These are phyloP conservation scores for Polymixis flavicincta DNA, from an alignment of 2,888 invertebrate species.

Conservation along the genomic window DNA sequence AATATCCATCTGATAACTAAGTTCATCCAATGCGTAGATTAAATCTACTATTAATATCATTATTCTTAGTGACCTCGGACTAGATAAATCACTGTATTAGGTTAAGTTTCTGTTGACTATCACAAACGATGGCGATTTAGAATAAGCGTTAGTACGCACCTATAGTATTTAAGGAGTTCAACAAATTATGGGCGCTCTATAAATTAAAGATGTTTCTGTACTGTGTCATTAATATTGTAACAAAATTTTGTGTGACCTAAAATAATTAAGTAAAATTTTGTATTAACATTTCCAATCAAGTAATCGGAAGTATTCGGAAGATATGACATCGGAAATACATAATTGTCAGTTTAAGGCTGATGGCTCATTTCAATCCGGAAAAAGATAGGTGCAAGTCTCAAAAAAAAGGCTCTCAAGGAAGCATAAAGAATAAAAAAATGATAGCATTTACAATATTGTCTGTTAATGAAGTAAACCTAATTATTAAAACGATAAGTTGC, in stretches of 20 bases:
- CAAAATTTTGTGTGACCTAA: slow-evolving; percentile 14
- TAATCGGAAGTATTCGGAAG: slow-evolving; percentile 38
- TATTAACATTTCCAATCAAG: slow-evolving; percentile 36
- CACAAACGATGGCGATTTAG: slow-evolving; percentile 63
- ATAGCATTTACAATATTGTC: slow-evolving; percentile 71
- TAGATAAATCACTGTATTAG: slow-evolving; percentile 79
- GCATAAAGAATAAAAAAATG: slow-evolving; percentile 47
- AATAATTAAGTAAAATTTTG: slow-evolving; percentile 11
- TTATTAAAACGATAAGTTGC: slow-evolving; percentile 57
- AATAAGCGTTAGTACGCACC: slow-evolving; percentile 70
- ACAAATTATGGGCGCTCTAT: slow-evolving; percentile 44
- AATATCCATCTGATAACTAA: slow-evolving; percentile 71
- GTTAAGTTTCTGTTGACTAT: slow-evolving; percentile 74
- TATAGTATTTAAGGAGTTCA: slow-evolving; percentile 58
- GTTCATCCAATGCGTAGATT: slow-evolving; percentile 79
- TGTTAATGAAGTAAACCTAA: slow-evolving; percentile 64
- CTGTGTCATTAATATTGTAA: slow-evolving; percentile 21
- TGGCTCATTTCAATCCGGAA: slow-evolving; percentile 61
- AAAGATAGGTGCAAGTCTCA: slow-evolving; percentile 85
- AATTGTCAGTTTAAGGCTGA: slow-evolving; percentile 27
- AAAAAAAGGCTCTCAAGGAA: slow-evolving; percentile 74
- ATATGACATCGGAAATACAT: slow-evolving; percentile 18
- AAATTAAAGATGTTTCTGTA: slow-evolving; percentile 55
- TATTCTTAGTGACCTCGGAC: slow-evolving; percentile 76
- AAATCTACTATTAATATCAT: slow-evolving; percentile 84